Percentiles rank a stretch among this genome's conserved stretches.
Conservation (phyloP, 1,140 invertebrate species). For the Plodia interpunctella region DNA sequence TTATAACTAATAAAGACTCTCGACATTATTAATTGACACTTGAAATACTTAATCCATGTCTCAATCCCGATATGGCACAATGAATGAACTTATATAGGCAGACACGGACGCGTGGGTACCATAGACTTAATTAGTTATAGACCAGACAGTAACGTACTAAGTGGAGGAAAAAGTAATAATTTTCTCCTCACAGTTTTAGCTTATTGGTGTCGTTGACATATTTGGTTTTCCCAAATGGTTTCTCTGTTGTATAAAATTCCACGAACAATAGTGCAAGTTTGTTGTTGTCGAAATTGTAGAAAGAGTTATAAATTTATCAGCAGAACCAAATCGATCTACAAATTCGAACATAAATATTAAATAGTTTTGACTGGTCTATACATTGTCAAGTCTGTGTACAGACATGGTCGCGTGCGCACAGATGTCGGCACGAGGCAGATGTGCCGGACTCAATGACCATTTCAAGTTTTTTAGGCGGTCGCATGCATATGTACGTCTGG, state of each 20-base stretch:
- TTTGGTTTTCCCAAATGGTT: too few species aligned
- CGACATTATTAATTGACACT: not conserved
- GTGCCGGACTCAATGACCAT: not conserved
- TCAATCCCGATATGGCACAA: not conserved
- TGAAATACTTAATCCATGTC: not conserved
- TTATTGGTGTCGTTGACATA: too few species aligned
- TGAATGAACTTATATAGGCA: not conserved
- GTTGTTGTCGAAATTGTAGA: not conserved
- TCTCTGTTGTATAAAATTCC: too few species aligned
- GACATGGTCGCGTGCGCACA: not conserved
- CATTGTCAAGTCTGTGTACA: not conserved
- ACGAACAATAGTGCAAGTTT: too few species aligned
- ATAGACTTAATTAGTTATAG: not conserved
- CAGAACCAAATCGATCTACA: not conserved
- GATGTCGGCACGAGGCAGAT: not conserved
- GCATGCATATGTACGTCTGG: not conserved
- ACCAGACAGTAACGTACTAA: too few species aligned
- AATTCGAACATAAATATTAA: too few species aligned
- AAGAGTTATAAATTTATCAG: not conserved
- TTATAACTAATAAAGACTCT: not conserved
- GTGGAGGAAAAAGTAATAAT: too few species aligned
- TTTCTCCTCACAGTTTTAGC: too few species aligned
- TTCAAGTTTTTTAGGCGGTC: not conserved
- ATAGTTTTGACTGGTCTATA: not conserved
- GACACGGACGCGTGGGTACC: not conserved